These are phyloP conservation scores for Diplosoma virens DNA, from an alignment of 23 tunicate genomes.

Conservation along the genomic window DNA sequence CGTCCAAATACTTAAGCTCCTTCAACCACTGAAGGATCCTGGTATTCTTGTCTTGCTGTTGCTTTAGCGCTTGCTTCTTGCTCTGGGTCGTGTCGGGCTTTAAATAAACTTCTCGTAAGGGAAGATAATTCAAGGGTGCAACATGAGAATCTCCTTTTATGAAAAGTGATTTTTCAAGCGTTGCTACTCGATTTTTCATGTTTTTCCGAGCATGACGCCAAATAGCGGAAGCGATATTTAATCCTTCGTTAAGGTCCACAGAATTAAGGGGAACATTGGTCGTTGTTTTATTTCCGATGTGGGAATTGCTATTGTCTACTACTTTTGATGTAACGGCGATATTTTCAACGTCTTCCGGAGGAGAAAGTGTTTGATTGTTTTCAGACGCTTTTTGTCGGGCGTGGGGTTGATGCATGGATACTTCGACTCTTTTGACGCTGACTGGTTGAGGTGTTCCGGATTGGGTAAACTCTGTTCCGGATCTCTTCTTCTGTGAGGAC, in stretches of 20 bases:
- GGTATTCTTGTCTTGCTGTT: conserved; percentile 70
- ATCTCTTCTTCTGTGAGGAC: not conserved
- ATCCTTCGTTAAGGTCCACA: conserved; percentile 62
- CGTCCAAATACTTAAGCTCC: conserved; percentile 61
- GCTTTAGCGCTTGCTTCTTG: conserved; percentile 40
- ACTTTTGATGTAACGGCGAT: conserved; percentile 14
- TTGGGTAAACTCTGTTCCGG: not conserved
- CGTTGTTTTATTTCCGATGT: not conserved
- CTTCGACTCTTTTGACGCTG: conserved; percentile 49
- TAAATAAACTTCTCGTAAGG: conserved; percentile 68
- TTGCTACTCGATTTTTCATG: not conserved
- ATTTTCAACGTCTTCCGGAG: conserved; percentile 39
- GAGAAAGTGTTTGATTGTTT: conserved; percentile 7
- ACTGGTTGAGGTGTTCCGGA: conserved; percentile 33
- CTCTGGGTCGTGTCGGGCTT: conserved; percentile 45
- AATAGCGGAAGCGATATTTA: conserved; percentile 59
- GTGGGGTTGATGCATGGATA: conserved; percentile 52
- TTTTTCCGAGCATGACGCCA: conserved; percentile 1
- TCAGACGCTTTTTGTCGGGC: conserved; percentile 3
- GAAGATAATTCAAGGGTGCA: conserved; percentile 37
- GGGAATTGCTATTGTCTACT: not conserved
- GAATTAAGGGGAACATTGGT: conserved; percentile 39
- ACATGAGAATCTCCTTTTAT: conserved; percentile 11
- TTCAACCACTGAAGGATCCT: conserved; percentile 65
- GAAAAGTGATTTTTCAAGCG: conserved; percentile 44